Evolutionary conservation across 2,797 vertebrate species (phyloP), one percentile per base, ranked within the genome.

Genomic region (Mycteria americana): DNA sequence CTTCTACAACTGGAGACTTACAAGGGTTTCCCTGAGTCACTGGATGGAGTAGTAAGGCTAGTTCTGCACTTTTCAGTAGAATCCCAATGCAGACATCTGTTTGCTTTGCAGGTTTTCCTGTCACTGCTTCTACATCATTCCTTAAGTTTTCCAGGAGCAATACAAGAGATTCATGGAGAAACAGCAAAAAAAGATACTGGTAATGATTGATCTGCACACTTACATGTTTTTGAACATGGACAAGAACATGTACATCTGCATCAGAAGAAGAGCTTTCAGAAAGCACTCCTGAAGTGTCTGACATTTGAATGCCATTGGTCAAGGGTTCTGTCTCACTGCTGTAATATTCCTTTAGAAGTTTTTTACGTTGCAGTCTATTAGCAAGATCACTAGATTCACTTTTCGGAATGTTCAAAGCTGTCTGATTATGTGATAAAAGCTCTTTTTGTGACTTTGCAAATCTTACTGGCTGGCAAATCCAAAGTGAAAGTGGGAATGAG

Each of bases 181-280:
- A 98, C 92, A 99, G 98, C 95, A 99, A 98, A 74, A 99, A 99
- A 56, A 99, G 91, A 82, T 99, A 99, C 97, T 99, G 99, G 95
- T 98, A 98, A 97, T 99, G 99, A 98, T 99, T 99, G 97, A 99
- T 98, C 97, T 99, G 99, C 93, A 98, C 96, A 84, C 99, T 99
- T 78, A 99, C 97, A 45, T 98, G 98, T 94, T 99, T 99, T 92
- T 99, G 99, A 93, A 99, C 95, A 2, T 99, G 99, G 85, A 99
- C 98, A 95, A 99, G 97, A 90, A 99, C 76, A 33, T 99, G 99
- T 82, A 99, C 95, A 93, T 99, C 98, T 19, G 99, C 98, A 83
- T 99, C 98, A 84, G 96, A 97, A 43, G 96, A 95, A 12, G 97
- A 92, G 37, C 96, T 88, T 33, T 96, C 95, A 65, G 97, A 95